Evolutionary conservation across 1,140 invertebrate genomes (phyloP).

Genomic region (Drosophila kurseongensis): DNA sequence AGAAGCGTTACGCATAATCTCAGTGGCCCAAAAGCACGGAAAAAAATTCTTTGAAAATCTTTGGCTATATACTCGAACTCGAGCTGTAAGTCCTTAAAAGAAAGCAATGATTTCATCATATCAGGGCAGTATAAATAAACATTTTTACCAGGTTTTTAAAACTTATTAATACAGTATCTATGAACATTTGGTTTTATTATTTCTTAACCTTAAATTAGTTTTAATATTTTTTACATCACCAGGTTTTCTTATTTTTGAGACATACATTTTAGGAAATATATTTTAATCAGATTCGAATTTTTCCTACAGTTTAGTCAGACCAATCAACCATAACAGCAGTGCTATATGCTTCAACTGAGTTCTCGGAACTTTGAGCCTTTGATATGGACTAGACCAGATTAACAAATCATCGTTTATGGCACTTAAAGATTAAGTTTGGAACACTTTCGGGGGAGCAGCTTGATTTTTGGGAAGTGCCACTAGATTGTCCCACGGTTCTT

Average conservation of each 20-base stretch:
- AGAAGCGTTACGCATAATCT: conserved; percentile 1
- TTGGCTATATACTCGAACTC: no score
- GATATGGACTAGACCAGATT: background rate
- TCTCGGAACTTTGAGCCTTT: conserved; percentile 15
- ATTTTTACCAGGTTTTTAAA: no score
- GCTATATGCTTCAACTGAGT: background rate
- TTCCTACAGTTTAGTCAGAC: background rate
- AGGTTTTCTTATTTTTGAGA: no score
- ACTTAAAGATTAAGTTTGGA: background rate
- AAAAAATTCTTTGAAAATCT: background rate
- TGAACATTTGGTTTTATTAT: no score
- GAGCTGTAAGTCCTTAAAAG: no score
- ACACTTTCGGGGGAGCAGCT: background rate
- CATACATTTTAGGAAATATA: no score
- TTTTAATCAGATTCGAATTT: background rate
- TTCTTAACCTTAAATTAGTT: no score
- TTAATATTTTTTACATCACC: no score
- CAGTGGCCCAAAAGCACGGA: background rate
- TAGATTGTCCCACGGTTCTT: background rate
- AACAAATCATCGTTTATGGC: conserved; percentile 4
- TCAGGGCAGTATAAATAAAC: no score
- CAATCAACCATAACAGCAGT: background rate
- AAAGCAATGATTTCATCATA: no score
- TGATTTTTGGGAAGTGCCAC: background rate
- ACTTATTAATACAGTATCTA: no score